Evolutionary conservation across 2,113 vertebrate genomes (phyloP), one percentile per base, ranked within the genome.

Genomic region (Tragelaphus imberbis): DNA sequence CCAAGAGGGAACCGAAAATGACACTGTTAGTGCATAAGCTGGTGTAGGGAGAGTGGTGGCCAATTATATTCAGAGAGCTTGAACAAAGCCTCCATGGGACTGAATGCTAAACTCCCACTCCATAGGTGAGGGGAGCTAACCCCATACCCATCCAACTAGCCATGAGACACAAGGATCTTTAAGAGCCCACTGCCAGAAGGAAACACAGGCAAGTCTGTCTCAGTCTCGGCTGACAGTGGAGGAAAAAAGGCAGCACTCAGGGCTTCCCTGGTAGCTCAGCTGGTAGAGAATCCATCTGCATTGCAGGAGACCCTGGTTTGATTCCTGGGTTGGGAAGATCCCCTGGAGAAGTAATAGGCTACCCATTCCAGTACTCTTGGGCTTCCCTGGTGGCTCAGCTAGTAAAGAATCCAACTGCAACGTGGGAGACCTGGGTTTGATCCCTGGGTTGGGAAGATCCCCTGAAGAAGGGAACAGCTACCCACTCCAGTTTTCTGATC

Each of bases 31-130:
- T 12, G 1, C 33, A 5, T 8, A 33, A 55, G 33, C 11, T 47
- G 51, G 91, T 33, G 2, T 77, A 10, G 30, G 25, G 6, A 21
- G 4, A n/a, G 55, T 4, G 15, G 47, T 1, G 30, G n/a, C 30
- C 55, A 56, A 3, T 11, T 9, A 65, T 1, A 15, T 6, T 30
- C 49, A 77, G 28, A 12, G 7, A 81, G 28, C 7, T 68, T n/a
- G 36, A 17, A 2, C 51, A 13, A 19, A 12, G 12, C 28, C 9
- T 12, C 15, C 0, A 0, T 10, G 40, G 44, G 7, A 51, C 36
- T 40, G 17, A 47, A 23, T 13, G 10, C 49, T 51, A 55, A 40
- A 56, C 4, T 88, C 10, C 33, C 16, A 27, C 23, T 56, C 33
- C 15, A 10, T 10, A 84, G 68, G 21, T 2, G 13, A 56, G 30